These are phyloP conservation scores for Chaetodon auriga DNA, from an alignment of 2,113 vertebrate genomes.

Conservation along the genomic window DNA sequence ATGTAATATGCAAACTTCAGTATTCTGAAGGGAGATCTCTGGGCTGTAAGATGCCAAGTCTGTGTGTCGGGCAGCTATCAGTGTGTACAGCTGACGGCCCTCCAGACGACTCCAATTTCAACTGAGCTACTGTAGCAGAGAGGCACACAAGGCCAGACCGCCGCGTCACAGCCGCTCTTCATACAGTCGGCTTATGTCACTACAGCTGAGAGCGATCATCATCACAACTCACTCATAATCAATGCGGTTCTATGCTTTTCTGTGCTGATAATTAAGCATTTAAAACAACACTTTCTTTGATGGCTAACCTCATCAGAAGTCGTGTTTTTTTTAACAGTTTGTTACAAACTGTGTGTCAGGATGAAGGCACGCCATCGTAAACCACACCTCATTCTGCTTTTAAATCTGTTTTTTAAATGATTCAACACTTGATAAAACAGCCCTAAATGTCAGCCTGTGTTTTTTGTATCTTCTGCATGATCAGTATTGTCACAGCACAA, in stretches of 20 bases:
- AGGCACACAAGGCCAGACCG: slow-evolving; percentile 12
- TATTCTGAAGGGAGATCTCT: slow-evolving; percentile 8
- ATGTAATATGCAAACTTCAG: slow-evolving; percentile 15
- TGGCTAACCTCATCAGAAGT: neutral
- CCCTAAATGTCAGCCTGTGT: neutral
- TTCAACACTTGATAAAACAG: neutral
- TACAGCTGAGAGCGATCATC: neutral
- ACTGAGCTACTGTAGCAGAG: slow-evolving; percentile 49
- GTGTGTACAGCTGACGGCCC: slow-evolving; percentile 52
- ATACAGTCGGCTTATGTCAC: slow-evolving; percentile 37
- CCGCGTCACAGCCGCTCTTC: slow-evolving; percentile 46
- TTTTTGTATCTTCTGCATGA: neutral
- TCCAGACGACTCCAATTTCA: slow-evolving; percentile 58
- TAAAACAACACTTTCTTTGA: neutral
- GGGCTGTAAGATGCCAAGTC: slow-evolving; percentile 27
- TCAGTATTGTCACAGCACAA: slow-evolving; percentile 11
- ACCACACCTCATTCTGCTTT: neutral
- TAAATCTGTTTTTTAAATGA: neutral
- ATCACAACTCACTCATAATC: neutral
- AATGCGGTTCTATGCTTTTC: neutral
- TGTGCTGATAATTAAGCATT: neutral
- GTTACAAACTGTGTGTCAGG: neutral
- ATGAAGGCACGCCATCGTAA: fast-evolving
- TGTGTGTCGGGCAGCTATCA: slow-evolving; percentile 36
- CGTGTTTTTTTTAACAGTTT: neutral